Evolutionary conservation across 2,113 vertebrate species (phyloP), one percentile per base, ranked within the genome.

Genomic region (Odocoileus virginianus): DNA sequence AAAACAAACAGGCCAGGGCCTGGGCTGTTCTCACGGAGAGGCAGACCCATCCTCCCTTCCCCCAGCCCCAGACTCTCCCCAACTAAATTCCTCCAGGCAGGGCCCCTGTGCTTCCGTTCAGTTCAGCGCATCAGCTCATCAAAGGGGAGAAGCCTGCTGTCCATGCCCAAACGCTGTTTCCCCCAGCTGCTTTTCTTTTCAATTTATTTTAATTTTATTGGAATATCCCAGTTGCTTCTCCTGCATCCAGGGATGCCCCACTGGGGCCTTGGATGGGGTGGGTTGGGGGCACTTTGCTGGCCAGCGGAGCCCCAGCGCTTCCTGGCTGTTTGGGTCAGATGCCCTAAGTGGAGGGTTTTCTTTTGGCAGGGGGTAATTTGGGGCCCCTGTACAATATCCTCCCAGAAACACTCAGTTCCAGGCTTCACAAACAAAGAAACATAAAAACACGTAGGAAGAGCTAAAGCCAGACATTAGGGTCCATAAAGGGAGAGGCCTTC

Each of bases 1-100:
- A 97, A 97, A 98, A 97, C 91, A 95, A 97, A 97, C 95, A 96
- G 60, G 89, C 82, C 93, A 55, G 40, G 89, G 88, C 90, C 82
- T 17, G 71, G 50, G 64, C 97, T 45, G 84, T 97, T 97, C 98
- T 95, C 95, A 93, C 30, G 16, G 58, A 83, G 83, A 76, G 91
- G 40, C 87, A 58, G 71, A 36, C 40, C 82, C 27, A 54, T 52
- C 83, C 17, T 33, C 81, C 92, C 54, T 64, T 52, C 52, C 55
- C 76, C 54, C 47, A 55, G 19, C 4, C 50, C 84, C 25, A 33
- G 61, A 55, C 47, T 91, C 91, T 57, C 83, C 84, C 89, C 21
- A 4, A 15, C 27, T 67, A n/a, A 74, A 96, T 95, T 95, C 95
- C 89, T 94, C 25, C 82, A 94, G 61, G 52, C 78, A 36, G 83